A percentile compares a stretch with the other conserved stretches of the same genome.
These are phyloP conservation scores for Toxotes jaculatrix DNA, from an alignment of 2,113 vertebrate species.

Conservation along the genomic window DNA sequence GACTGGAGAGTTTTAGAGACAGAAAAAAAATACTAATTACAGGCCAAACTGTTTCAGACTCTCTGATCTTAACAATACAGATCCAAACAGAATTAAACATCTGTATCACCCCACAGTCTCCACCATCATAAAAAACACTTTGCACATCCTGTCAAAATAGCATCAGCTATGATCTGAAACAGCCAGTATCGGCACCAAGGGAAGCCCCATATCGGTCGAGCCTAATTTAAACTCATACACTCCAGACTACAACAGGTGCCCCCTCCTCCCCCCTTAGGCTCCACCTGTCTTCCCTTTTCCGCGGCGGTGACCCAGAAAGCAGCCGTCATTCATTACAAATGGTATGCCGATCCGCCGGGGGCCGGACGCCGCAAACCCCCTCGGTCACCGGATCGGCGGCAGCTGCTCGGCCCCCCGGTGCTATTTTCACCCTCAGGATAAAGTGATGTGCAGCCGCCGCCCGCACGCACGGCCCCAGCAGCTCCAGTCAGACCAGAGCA, in stretches of 20 bases:
- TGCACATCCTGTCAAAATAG: not conserved
- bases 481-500: conserved; percentile 41
- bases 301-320: conserved; percentile 82
- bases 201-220: conserved; percentile 25
- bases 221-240: conserved; percentile 72
- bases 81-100: no score
- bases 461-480: conserved; percentile 53
- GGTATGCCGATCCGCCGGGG: conserved; percentile 80
- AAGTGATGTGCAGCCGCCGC: conserved; percentile 76
- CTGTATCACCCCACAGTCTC: no score
- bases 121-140: no score
- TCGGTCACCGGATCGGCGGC: conserved; percentile 85
- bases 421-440: conserved; percentile 85
- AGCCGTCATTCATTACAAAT: conserved; percentile 85
- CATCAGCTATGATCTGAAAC: not conserved
- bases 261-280: conserved; percentile 42
- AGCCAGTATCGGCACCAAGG: not conserved
- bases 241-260: conserved; percentile 82
- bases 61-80: no score
- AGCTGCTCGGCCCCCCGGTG: conserved; percentile 82
- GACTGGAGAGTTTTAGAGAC: no score
- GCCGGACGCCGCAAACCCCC: conserved; percentile 73
- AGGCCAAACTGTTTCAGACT: no score
- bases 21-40: no score
- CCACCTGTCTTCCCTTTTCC: conserved; percentile 86